Evolutionary conservation across 1,140 invertebrate genomes (phyloP).

Genomic region (Ericerus pela): DNA sequence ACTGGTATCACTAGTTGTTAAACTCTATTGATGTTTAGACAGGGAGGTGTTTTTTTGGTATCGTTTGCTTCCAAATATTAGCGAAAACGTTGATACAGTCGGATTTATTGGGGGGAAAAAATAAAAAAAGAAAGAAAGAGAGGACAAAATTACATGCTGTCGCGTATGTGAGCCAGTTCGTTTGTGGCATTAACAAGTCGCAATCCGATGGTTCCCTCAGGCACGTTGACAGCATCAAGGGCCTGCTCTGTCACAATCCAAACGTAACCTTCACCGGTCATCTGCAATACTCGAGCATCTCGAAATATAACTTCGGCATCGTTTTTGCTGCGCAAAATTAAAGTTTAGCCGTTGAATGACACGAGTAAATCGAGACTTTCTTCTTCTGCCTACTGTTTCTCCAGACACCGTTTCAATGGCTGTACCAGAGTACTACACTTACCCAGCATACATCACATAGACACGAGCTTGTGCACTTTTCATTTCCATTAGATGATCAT

Average conservation of each 20-base stretch:
- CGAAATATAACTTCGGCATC: conserved; percentile 82
- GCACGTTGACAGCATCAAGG: conserved; percentile 65
- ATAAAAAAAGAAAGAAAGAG: no score
- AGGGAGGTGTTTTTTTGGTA: no score
- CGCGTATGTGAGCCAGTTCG: conserved; percentile 74
- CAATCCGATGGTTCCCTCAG: conserved; percentile 72
- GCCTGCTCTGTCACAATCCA: conserved; percentile 96
- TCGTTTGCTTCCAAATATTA: no score
- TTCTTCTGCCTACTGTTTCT: no score
- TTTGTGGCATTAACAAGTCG: conserved; percentile 75
- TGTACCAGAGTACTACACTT: no score
- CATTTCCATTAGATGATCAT: conserved; percentile 60
- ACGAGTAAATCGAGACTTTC: no score
- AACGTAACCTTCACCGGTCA: conserved; percentile 83
- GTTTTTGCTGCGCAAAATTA: conserved; percentile 51
- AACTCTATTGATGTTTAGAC: no score
- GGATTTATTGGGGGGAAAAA: no score
- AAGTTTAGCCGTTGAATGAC: no score
- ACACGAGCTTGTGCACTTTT: conserved; percentile 74
- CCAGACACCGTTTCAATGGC: no score
- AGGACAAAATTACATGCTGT: conserved; percentile 53
- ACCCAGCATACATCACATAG: conserved; percentile 86
- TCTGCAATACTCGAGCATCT: conserved; percentile 69
- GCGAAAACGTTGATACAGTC: no score
- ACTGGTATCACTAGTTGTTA: no score